Base-by-base conservation (phyloP, 2,797 vertebrate genomes). In the Botia kubotai region DNA sequence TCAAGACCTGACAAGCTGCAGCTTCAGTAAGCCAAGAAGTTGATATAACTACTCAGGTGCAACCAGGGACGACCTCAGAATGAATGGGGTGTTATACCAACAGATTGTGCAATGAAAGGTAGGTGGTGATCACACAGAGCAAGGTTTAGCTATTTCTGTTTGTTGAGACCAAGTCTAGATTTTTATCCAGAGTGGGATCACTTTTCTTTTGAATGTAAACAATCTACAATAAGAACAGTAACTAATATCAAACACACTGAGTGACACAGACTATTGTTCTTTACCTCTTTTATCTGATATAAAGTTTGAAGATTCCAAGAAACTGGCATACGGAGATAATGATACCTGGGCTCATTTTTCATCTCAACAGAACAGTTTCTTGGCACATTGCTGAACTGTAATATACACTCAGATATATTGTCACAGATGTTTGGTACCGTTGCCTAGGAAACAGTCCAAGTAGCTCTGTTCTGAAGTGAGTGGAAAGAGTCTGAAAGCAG, bases 371-470 rank as follows among this genome's bases (percentile, higher is more conserved):
- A 89, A 90, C 85, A 83, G 87, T 86, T 87, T 87, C 63, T 85
- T 90, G 90, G 90, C 89, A 72, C 70, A 16, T 33, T 55, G 80
- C 14, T 83, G 67, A 53, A 88, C 66, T 78, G 68, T 78, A 86
- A 88, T 88, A 77, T 81, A 81, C 75, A 85, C 50, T 57, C 81
- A 77, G 80, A 76, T 81, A 62, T 85, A 84, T 73, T 82, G 82
- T 87, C 86, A 55, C 77, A 82, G 68, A 83, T 89, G 87, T 89
- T 89, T 81, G 63, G 78, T 55, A 74, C 66, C 0, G 87, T 89
- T 83, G 84, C 86, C 84, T 68, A 65, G 88, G 88, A 86, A 89
- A 87, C 85, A 12, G 83, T 89, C 87, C 81, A 48, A 66, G 83
- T 87, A 73, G 74, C 2, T 83, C 80, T 60, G 71, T 80, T 72